phyloP scores from a whole-genome alignment of 2,797 vertebrate genomes.

The Buceros bicornis region DNA sequence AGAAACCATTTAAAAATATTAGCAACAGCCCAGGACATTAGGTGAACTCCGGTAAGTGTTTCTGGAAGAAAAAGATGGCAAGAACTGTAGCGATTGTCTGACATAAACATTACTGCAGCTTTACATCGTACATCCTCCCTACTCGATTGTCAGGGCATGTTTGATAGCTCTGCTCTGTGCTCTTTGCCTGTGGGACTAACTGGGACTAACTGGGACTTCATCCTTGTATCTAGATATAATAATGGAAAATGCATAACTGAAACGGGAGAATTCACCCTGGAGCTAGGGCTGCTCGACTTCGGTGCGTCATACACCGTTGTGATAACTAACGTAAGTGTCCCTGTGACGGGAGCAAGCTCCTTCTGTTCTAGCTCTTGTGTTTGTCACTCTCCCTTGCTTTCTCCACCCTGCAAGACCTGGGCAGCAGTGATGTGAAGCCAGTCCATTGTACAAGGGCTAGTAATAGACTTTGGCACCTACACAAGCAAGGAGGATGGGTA shows the following conservation, averaged over 20 bases:
- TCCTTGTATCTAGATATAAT: slow-evolving; percentile 79
- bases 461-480: not conserved
- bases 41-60: not conserved
- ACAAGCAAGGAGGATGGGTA: not conserved
- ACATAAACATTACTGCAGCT: not conserved
- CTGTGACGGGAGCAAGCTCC: not conserved
- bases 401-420: not conserved
- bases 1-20: not conserved
- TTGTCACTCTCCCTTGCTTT: not conserved
- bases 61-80: not conserved
- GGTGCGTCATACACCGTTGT: slow-evolving; percentile 89
- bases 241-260: slow-evolving; percentile 70
- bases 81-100: not conserved
- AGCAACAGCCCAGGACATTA: not conserved
- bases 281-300: slow-evolving; percentile 90
- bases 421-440: not conserved
- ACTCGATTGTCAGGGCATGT: not conserved
- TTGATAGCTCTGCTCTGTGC: not conserved
- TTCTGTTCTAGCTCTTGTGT: not conserved
- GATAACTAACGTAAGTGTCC: slow-evolving; percentile 84
- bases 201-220: not conserved
- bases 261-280: slow-evolving; percentile 62
- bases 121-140: not conserved
- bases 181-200: slow-evolving; percentile 39
- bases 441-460: not conserved